Percentiles rank a stretch among this genome's conserved stretches.
Evolutionary conservation across 2,888 invertebrate genomes (phyloP).

Genomic region (Deilephila porcellus): DNA sequence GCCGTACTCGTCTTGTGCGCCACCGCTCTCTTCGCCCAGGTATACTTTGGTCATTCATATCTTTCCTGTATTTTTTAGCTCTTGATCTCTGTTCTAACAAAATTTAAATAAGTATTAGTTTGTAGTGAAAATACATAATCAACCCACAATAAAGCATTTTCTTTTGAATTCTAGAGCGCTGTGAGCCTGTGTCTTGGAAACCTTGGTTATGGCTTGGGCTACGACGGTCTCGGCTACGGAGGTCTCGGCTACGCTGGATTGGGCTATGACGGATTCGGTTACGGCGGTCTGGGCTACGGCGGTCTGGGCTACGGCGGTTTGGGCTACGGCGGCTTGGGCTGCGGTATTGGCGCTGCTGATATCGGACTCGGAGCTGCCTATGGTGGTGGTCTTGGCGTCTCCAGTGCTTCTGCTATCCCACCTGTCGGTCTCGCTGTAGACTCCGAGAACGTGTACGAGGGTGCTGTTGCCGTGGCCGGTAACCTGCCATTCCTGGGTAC

Average conservation of each 20-base stretch:
- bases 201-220: neutral
- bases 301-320: slow-evolving; percentile 9
- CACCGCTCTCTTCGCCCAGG: slow-evolving; percentile 28
- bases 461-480: slow-evolving; percentile 46
- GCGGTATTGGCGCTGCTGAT: slow-evolving; percentile 12
- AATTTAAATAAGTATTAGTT: neutral
- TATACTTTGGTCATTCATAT: neutral
- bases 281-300: slow-evolving; percentile 19
- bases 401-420: slow-evolving; percentile 44
- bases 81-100: slow-evolving; percentile 28
- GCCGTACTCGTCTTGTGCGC: slow-evolving; percentile 35
- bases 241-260: slow-evolving; percentile 20
- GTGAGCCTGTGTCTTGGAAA: neutral
- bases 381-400: slow-evolving; percentile 45
- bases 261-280: slow-evolving; percentile 14
- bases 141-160: neutral
- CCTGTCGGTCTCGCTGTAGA: slow-evolving; percentile 48
- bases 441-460: slow-evolving; percentile 52
- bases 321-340: slow-evolving; percentile 9
- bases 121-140: neutral
- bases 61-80: slow-evolving; percentile 26
- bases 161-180: neutral
- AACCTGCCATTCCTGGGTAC: slow-evolving; percentile 52
- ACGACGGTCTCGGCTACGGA: neutral
- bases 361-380: slow-evolving; percentile 27